Conservation (phyloP, 2,113 vertebrate species). For the Urocitellus parryii region DNA sequence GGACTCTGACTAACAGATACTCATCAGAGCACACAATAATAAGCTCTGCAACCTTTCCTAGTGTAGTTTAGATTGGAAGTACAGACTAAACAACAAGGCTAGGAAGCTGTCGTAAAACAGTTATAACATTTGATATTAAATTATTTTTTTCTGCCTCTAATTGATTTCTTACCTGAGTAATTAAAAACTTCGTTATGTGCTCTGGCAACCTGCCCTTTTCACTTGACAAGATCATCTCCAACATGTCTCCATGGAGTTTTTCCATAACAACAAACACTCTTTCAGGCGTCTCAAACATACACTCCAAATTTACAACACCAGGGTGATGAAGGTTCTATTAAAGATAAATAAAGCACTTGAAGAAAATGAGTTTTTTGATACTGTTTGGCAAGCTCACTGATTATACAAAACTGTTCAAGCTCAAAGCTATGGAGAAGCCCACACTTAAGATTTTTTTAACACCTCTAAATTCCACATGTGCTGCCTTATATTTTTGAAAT, state of each 20-base stretch:
- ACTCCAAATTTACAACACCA: constrained; percentile 98
- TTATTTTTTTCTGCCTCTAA: constrained; percentile 72
- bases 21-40: neutral
- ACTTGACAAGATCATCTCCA: constrained; percentile 99
- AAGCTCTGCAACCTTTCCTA: neutral
- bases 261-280: constrained; percentile 99
- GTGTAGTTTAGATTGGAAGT: neutral
- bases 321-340: constrained; percentile 96
- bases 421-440: constrained; percentile 70
- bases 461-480: constrained; percentile 81
- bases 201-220: constrained; percentile 98
- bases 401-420: constrained; percentile 72
- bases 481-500: constrained; percentile 76
- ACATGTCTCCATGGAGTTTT: constrained; percentile 99
- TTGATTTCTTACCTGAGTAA: constrained; percentile 94
- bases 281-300: constrained; percentile 99
- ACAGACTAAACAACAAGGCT: constrained; percentile 58
- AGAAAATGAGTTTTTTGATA: constrained; percentile 80
- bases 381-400: constrained; percentile 75
- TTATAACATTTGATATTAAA: constrained; percentile 77
- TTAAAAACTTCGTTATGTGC: constrained; percentile 97
- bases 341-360: constrained; percentile 85
- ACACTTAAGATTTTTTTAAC: constrained; percentile 74
- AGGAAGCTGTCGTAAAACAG: constrained; percentile 64
- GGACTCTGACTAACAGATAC: neutral